Percentiles rank a stretch among this genome's conserved stretches.
Conservation (phyloP, 2,888 invertebrate genomes). For the Pomacea canaliculata region DNA sequence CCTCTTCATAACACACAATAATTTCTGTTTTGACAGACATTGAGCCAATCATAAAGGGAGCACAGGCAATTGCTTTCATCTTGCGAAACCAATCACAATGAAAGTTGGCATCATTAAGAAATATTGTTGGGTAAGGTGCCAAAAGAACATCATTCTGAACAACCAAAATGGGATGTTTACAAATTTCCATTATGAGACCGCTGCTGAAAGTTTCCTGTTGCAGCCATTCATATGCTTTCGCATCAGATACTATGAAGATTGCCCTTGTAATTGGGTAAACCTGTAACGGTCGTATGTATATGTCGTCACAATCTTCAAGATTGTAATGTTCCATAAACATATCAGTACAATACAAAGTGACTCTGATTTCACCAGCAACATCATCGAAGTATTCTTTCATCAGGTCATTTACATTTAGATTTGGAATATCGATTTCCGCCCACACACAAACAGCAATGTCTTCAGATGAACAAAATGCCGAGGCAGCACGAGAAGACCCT, state of each 20-base stretch:
- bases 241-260: conserved; percentile 50
- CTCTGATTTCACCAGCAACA: not conserved
- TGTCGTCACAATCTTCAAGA: conserved; percentile 34
- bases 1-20: conserved; percentile 47
- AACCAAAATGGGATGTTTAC: conserved; percentile 45
- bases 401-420: conserved; percentile 4
- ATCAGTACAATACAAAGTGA: conserved; percentile 33
- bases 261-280: conserved; percentile 52
- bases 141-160: conserved; percentile 57
- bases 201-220: conserved; percentile 50
- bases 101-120: conserved; percentile 47
- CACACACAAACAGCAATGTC: conserved; percentile 37
- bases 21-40: conserved; percentile 54
- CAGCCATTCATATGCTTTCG: conserved; percentile 54
- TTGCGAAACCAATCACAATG: conserved; percentile 49
- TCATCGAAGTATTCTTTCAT: not conserved
- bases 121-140: conserved; percentile 46
- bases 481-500: conserved; percentile 12
- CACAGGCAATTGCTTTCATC: conserved; percentile 54
- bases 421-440: conserved; percentile 18
- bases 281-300: conserved; percentile 44
- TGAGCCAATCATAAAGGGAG: conserved; percentile 54
- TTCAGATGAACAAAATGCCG: conserved; percentile 30
- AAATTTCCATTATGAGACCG: conserved; percentile 49
- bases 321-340: conserved; percentile 55